Evolutionary conservation across 2,113 vertebrate species (phyloP), one percentile per base, ranked within the genome.

Genomic region (Pipra filicauda): DNA sequence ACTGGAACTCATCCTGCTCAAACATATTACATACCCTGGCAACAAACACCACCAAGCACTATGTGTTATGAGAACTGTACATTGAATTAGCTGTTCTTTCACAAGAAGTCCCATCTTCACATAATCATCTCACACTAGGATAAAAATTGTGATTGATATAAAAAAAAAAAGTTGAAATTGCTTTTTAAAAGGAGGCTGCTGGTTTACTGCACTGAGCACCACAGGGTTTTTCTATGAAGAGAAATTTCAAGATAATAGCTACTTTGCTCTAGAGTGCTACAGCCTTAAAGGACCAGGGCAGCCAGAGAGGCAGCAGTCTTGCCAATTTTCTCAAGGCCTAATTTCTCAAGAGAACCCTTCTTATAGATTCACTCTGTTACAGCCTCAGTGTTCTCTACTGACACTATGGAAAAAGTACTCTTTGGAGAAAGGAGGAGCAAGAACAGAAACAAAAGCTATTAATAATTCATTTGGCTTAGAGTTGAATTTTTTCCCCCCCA

Each of bases 281-380:
- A 96, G 85, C 97, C 97, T 98, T 98, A 96, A 95, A 98, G 97
- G 95, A 89, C 84, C 92, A 83, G 19, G 76, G 66, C 87, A 96
- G 94, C 65, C 95, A 93, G 72, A 97, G 95, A 94, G 62, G 94
- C 97, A 99, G 98, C 97, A 98, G 97, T 98, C 98, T 97, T 96
- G 96, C 97, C 98, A 98, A 85, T 98, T 98, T 98, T 97, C 96
- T 88, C 72, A 26, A 64, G 77, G 88, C 93, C 95, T 98, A 98
- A 98, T 98, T 98, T 69, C 65, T 83, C 44, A 73, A 97, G 91
- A 96, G 98, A 94, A 52, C 19, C 33, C n/a, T 87, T 71, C 82
- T 70, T 71, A 95, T 58, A 96, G 62, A 92, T 93, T 96, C 92
- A 94, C 93, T 64, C 61, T 37, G 19, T 77, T 96, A 85, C 92